These are phyloP conservation scores for Brienomyrus longianalis DNA, from an alignment of 2,113 vertebrate genomes.

Conservation along the genomic window DNA sequence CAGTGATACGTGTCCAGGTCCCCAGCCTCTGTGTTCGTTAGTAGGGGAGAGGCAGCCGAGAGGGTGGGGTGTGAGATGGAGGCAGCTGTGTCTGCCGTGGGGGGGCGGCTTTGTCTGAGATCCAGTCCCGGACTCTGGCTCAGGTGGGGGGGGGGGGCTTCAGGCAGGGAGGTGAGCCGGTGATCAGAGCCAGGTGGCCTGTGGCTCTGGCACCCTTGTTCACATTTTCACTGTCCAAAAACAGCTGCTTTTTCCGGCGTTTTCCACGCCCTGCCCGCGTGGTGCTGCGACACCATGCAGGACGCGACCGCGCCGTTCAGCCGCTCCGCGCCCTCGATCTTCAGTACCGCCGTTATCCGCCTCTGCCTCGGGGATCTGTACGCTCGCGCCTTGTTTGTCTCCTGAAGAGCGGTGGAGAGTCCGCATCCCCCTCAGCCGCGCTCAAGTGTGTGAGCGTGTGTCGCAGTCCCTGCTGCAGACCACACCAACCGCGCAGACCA, in stretches of 20 bases:
- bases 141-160: background rate
- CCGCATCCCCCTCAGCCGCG: background rate
- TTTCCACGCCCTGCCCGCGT: background rate
- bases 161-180: background rate
- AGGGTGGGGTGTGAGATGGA: background rate
- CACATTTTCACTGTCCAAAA: background rate
- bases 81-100: background rate
- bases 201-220: background rate
- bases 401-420: background rate
- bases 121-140: background rate
- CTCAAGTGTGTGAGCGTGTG: constrained; percentile 3
- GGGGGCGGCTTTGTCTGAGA: background rate
- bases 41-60: background rate
- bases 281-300: background rate
- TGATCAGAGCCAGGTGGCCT: background rate
- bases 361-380: background rate
- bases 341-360: background rate
- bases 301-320: background rate
- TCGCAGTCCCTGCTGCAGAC: constrained; percentile 28
- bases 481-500: background rate
- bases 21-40: background rate
- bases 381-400: background rate
- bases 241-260: background rate
- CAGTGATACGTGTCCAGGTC: background rate
- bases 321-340: background rate